These are phyloP conservation scores for Helicoverpa zea DNA, from an alignment of 1,140 invertebrate genomes.

Conservation along the genomic window DNA sequence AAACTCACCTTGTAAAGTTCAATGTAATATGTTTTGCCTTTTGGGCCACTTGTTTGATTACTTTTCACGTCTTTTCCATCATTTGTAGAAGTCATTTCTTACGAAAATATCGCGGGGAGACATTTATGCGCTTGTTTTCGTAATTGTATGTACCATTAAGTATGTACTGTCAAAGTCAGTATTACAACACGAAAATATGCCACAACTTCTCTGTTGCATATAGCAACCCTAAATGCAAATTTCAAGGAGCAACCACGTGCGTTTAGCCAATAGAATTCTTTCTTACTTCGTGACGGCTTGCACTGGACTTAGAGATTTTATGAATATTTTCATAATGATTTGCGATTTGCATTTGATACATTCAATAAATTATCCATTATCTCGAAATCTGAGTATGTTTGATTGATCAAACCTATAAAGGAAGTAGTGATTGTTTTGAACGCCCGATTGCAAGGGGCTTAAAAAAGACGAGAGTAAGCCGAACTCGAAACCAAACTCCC, in stretches of 20 bases:
- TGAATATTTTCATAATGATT: too few species aligned
- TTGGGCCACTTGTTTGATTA: slow-evolving; percentile 80
- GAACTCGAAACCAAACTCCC: too few species aligned
- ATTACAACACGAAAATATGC: slow-evolving; percentile 63
- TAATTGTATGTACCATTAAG: too few species aligned
- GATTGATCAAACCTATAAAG: too few species aligned
- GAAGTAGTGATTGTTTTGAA: too few species aligned
- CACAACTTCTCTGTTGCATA: neutral
- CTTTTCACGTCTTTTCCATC: slow-evolving; percentile 86
- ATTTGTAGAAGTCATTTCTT: slow-evolving; percentile 87
- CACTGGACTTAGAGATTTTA: too few species aligned
- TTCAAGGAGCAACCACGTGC: neutral
- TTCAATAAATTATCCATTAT: too few species aligned
- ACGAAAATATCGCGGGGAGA: slow-evolving; percentile 86
- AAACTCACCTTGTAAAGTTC: slow-evolving; percentile 84
- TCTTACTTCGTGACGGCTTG: too few species aligned
- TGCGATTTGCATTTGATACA: too few species aligned
- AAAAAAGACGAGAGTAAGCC: too few species aligned
- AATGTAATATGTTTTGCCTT: slow-evolving; percentile 84
- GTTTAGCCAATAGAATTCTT: neutral
- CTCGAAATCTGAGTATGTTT: too few species aligned
- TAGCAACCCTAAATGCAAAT: slow-evolving; percentile 4
- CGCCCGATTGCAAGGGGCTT: too few species aligned
- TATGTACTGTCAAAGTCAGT: slow-evolving; percentile 83
- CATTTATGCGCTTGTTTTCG: slow-evolving; percentile 87